These are phyloP conservation scores for Spisula solida DNA, from an alignment of 2,888 invertebrate genomes.

Conservation along the genomic window DNA sequence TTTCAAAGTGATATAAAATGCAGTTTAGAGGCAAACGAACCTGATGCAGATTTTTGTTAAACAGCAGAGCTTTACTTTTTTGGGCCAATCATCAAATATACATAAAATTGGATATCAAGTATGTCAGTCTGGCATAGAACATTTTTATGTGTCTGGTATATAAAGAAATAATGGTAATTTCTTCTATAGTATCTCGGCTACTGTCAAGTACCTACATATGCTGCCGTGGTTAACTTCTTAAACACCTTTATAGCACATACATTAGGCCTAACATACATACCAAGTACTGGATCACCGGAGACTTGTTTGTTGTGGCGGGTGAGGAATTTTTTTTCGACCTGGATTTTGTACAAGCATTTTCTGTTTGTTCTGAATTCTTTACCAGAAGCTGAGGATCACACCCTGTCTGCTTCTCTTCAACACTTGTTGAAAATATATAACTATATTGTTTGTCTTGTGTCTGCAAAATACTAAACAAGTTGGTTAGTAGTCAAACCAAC, in stretches of 20 bases:
- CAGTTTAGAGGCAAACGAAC: too few relatives aligned
- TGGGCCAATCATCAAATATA: too few relatives aligned
- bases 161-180: neutral
- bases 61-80: too few relatives aligned
- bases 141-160: neutral
- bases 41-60: too few relatives aligned
- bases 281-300: neutral
- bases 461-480: too few relatives aligned
- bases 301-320: too few relatives aligned
- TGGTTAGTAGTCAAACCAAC: too few relatives aligned
- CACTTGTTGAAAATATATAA: too few relatives aligned
- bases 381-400: neutral
- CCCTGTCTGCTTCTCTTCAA: neutral
- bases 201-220: neutral
- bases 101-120: neutral
- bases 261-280: neutral
- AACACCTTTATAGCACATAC: constrained; percentile 8
- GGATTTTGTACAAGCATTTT: neutral
- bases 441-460: too few relatives aligned
- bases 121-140: neutral
- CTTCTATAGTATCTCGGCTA: neutral
- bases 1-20: too few relatives aligned
- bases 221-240: neutral
- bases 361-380: neutral
- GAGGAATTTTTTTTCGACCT: neutral